These are phyloP conservation scores for Pionites leucogaster DNA, from an alignment of 2,113 vertebrate species.

Conservation along the genomic window DNA sequence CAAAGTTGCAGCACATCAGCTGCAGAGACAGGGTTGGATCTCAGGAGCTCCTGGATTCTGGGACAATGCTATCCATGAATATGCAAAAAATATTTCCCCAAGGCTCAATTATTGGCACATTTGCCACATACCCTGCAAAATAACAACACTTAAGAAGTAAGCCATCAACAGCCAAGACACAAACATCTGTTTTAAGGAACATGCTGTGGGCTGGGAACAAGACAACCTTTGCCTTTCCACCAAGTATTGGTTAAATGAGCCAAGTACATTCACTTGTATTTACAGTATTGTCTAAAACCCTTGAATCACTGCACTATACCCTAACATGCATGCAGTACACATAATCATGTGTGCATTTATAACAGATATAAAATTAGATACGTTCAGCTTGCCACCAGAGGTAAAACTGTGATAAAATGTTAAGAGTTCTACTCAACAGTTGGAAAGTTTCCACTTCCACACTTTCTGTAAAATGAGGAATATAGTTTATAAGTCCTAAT, in stretches of 20 bases:
- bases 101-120: neutral
- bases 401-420: neutral
- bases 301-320: neutral
- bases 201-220: neutral
- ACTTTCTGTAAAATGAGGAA: neutral
- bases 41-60: neutral
- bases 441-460: neutral
- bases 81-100: neutral
- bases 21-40: neutral
- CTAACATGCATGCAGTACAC: neutral
- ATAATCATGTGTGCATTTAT: neutral
- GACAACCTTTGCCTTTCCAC: constrained; percentile 9
- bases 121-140: constrained; percentile 14
- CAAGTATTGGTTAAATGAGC: neutral
- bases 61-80: neutral
- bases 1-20: neutral
- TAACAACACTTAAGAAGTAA: neutral
- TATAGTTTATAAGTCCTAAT: neutral
- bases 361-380: neutral
- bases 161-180: neutral
- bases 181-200: constrained; percentile 21
- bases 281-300: neutral
- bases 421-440: neutral
- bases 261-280: neutral
- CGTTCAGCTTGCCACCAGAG: neutral